Conservation (phyloP, 2,797 vertebrate genomes). For the Galago senegalensis region DNA sequence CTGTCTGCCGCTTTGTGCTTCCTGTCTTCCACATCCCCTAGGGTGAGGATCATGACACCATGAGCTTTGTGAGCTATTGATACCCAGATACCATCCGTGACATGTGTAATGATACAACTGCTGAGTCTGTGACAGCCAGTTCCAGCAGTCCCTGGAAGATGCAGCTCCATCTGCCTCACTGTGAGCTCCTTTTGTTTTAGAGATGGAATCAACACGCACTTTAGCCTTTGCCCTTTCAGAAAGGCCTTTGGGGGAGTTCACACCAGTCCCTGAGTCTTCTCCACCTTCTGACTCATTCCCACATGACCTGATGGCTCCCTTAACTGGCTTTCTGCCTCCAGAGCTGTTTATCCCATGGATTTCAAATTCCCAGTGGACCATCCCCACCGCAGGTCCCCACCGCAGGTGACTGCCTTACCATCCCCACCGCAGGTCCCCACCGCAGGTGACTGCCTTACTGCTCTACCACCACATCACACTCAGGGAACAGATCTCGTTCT, state of each 20-base stretch:
- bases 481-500: not conserved
- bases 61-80: not conserved
- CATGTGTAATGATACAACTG: not conserved
- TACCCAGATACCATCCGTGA: slow-evolving; percentile 58
- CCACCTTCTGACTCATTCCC: not conserved
- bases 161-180: not conserved
- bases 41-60: not conserved
- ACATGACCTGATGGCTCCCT: not conserved
- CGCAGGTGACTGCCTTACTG: too few species aligned
- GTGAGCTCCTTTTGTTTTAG: not conserved
- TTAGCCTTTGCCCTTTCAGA: not conserved
- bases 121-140: not conserved
- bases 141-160: not conserved
- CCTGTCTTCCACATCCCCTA: not conserved
- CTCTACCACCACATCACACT: not conserved
- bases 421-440: too few species aligned
- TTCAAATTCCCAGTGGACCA: not conserved
- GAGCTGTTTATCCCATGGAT: not conserved
- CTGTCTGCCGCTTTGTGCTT: not conserved
- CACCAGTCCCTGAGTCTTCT: not conserved
- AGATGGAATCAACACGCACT: not conserved
- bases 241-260: not conserved
- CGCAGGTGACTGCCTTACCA: too few species aligned
- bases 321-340: not conserved
- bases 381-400: not conserved